phyloP scores from a whole-genome alignment of 2,797 vertebrate species.

The Lagothrix lagotricha region DNA sequence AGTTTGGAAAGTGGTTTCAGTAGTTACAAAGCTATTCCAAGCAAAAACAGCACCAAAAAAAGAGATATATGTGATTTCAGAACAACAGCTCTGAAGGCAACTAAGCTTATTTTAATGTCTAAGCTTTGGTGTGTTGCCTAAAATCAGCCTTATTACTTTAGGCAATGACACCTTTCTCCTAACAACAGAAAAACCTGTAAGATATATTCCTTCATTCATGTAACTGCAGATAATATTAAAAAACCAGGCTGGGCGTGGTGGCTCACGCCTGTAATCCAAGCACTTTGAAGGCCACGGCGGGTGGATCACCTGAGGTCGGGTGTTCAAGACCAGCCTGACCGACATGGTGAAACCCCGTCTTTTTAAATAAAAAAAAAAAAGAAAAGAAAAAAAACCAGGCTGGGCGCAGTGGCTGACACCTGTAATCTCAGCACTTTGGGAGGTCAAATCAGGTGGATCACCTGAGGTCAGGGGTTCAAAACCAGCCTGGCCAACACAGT shows the following conservation, averaged over 20 bases:
- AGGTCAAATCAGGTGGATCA: no score
- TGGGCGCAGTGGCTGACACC: no score
- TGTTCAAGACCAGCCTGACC: no score
- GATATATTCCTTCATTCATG: background rate
- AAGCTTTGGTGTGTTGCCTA: background rate
- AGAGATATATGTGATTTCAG: accelerated
- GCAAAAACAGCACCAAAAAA: no score
- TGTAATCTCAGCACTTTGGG: no score
- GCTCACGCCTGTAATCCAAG: no score
- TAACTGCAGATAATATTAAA: background rate
- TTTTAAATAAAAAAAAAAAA: no score
- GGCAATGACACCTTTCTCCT: background rate
- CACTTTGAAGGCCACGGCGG: no score
- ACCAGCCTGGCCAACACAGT: no score
- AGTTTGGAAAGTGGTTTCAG: background rate
- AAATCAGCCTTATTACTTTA: background rate
- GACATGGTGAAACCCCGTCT: no score
- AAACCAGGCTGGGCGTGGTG: accelerated
- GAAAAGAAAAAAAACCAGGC: background rate
- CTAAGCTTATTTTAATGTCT: background rate
- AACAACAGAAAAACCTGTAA: background rate
- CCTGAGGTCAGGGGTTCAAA: no score
- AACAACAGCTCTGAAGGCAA: background rate
- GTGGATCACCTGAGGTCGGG: no score
- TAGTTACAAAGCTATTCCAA: background rate